Evolutionary conservation across 2,113 vertebrate genomes (phyloP).

Genomic region (Aptenodytes forsteri): DNA sequence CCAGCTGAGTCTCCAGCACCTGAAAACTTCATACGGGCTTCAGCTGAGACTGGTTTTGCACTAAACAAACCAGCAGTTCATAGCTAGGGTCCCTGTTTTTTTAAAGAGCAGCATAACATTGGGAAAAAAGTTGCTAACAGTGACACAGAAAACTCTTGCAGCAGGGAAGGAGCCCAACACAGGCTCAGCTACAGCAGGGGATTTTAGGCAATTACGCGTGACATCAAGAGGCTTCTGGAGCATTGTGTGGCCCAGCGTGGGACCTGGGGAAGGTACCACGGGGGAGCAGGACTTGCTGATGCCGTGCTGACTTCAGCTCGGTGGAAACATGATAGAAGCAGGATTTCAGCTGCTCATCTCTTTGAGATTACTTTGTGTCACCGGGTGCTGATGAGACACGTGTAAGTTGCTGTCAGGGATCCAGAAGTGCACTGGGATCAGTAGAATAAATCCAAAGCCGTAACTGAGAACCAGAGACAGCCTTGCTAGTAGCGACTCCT

Average conservation of each 20-base stretch:
- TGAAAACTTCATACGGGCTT: background rate
- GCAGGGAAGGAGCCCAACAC: background rate
- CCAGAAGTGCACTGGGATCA: background rate
- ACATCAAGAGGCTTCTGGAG: background rate
- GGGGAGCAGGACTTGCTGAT: rapidly evolving
- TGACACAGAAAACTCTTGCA: background rate
- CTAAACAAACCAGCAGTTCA: background rate
- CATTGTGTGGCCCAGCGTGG: background rate
- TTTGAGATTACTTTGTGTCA: background rate
- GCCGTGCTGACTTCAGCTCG: rapidly evolving
- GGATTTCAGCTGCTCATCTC: background rate
- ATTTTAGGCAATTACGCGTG: background rate
- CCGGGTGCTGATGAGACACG: background rate
- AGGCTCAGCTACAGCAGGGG: background rate
- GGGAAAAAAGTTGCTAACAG: background rate
- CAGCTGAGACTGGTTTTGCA: background rate
- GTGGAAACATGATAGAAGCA: background rate
- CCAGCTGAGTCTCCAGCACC: background rate
- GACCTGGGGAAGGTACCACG: background rate
- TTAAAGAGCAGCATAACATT: background rate
- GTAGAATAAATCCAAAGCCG: background rate
- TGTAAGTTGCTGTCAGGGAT: background rate
- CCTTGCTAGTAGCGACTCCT: background rate
- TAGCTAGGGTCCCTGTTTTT: background rate
- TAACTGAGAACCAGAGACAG: background rate